Conservation (phyloP, 2,113 vertebrate species). For the Grallaria varia region DNA sequence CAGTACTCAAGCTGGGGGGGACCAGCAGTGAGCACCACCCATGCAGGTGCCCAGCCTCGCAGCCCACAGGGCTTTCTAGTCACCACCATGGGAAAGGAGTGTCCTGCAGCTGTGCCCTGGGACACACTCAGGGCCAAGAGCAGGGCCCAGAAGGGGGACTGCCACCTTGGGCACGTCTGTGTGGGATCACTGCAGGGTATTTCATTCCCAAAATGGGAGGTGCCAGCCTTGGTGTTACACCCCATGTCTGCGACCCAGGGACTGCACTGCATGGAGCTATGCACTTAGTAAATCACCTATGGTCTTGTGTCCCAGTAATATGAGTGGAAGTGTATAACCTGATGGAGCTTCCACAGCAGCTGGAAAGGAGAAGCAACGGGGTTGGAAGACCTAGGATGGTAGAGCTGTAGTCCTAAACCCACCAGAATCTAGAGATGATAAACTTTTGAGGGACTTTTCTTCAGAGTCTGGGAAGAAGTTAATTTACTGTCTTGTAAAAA, state of each 20-base stretch:
- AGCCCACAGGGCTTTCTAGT: no score
- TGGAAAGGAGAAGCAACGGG: not conserved
- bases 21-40: not conserved
- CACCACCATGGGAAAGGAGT: not conserved
- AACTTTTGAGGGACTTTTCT: not conserved
- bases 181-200: not conserved
- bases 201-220: not conserved
- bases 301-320: not conserved
- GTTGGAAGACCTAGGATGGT: not conserved
- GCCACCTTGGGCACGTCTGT: fast-evolving
- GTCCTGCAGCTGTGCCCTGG: not conserved
- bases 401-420: not conserved
- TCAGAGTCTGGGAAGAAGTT: not conserved
- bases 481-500: not conserved
- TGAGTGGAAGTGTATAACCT: not conserved
- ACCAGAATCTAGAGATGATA: not conserved
- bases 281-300: not conserved
- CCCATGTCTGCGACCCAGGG: not conserved
- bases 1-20: fast-evolving
- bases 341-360: not conserved
- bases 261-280: fast-evolving
- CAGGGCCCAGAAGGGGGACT: fast-evolving
- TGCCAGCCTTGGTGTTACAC: not conserved
- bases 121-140: no score
- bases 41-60: fast-evolving